A percentile compares a stretch with the other conserved stretches of the same genome.
phyloP scores from a whole-genome alignment of 2,113 vertebrate genomes.

The Cranoglanis bouderius region DNA sequence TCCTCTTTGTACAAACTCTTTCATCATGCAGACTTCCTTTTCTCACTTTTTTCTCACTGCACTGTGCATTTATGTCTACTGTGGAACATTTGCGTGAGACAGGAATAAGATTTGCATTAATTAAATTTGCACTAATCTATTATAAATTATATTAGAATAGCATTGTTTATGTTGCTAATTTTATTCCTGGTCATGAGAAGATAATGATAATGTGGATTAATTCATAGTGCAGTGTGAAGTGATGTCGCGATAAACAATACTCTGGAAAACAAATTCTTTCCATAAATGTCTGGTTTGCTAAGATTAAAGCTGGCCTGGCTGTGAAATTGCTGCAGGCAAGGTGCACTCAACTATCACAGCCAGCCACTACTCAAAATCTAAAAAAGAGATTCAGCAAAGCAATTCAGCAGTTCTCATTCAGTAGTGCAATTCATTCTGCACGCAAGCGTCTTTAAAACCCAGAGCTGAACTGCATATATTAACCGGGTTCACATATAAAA shows the following conservation, averaged over 20 bases:
- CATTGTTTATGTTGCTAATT: background rate
- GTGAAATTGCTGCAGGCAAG: slow-evolving; percentile 15
- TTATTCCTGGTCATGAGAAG: background rate
- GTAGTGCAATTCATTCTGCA: background rate
- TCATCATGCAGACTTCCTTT: slow-evolving; percentile 3
- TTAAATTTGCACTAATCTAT: background rate
- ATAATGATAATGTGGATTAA: background rate
- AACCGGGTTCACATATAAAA: background rate
- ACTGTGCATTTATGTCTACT: background rate
- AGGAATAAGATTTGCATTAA: background rate
- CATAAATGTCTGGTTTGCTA: slow-evolving; percentile 32
- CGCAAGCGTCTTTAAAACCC: background rate
- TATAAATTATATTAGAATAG: background rate
- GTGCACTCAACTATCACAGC: background rate
- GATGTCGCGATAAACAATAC: background rate
- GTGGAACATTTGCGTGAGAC: background rate
- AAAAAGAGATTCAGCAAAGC: background rate
- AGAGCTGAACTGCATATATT: background rate
- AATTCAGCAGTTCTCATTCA: background rate
- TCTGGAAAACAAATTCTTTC: slow-evolving; percentile 1
- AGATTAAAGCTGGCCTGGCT: slow-evolving; percentile 36
- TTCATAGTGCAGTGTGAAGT: background rate
- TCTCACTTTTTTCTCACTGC: background rate
- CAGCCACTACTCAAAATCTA: background rate
- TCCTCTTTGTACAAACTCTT: background rate